Evolutionary conservation across 2,888 invertebrate genomes (phyloP).

Genomic region (Gerosis bhagava): DNA sequence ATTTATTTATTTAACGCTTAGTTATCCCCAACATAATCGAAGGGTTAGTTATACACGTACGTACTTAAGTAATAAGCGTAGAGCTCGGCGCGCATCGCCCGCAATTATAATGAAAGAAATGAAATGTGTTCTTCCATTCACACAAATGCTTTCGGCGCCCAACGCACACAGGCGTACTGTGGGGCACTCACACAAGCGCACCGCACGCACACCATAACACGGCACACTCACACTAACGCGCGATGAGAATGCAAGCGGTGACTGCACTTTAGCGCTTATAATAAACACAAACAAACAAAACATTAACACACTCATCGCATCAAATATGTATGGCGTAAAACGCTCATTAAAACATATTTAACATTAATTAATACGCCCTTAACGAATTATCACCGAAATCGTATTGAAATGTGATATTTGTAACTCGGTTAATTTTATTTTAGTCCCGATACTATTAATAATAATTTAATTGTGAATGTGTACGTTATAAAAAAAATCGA

Average conservation of each 20-base stretch:
- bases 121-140: slow-evolving; percentile 81
- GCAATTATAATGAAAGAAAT: slow-evolving; percentile 76
- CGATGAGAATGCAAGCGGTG: slow-evolving; percentile 79
- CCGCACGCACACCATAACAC: slow-evolving; percentile 47
- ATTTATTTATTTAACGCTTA: slow-evolving; percentile 37
- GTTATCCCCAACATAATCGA: slow-evolving; percentile 51
- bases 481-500: slow-evolving; percentile 43
- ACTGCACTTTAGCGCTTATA: slow-evolving; percentile 80
- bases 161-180: slow-evolving; percentile 34
- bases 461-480: slow-evolving; percentile 17
- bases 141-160: slow-evolving; percentile 75
- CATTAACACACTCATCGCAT: slow-evolving; percentile 64
- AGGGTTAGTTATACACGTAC: slow-evolving; percentile 62
- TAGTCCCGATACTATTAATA: slow-evolving; percentile 11
- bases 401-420: background rate
- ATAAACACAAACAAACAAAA: slow-evolving; percentile 81
- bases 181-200: slow-evolving; percentile 57
- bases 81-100: slow-evolving; percentile 70
- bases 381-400: slow-evolving; percentile 1
- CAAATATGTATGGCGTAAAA: slow-evolving; percentile 44
- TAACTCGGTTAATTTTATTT: slow-evolving; percentile 3
- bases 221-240: slow-evolving; percentile 56
- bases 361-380: slow-evolving; percentile 21
- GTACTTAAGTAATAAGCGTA: slow-evolving; percentile 59
- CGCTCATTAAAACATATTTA: slow-evolving; percentile 41